These are phyloP conservation scores for Polymixis flavicincta DNA, from an alignment of 2,888 invertebrate species.

Conservation along the genomic window DNA sequence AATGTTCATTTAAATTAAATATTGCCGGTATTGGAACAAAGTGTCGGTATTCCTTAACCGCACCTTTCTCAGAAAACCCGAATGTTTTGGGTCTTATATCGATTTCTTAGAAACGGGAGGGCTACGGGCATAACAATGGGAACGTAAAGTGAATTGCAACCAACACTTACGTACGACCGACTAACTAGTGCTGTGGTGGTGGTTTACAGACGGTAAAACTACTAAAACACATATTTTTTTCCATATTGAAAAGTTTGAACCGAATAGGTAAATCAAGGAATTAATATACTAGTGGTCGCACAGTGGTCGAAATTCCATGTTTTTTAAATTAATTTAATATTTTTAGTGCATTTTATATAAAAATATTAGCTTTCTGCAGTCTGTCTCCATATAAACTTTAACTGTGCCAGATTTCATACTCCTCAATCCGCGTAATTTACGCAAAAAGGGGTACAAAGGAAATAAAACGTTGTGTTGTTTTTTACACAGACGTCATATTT, in stretches of 20 bases:
- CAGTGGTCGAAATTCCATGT: no score
- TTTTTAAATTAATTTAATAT: no score
- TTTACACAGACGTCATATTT: not conserved
- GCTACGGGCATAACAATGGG: constrained; percentile 62
- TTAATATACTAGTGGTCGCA: no score
- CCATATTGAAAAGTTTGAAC: constrained; percentile 16
- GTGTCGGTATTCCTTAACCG: constrained; percentile 46
- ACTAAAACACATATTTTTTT: constrained; percentile 15
- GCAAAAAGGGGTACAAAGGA: no score
- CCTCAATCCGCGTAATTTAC: no score
- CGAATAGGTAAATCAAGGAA: not conserved
- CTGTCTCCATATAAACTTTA: no score
- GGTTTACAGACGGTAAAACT: constrained; percentile 22
- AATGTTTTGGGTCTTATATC: constrained; percentile 59
- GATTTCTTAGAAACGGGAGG: constrained; percentile 61
- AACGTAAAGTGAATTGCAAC: constrained; percentile 54
- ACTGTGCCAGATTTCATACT: no score
- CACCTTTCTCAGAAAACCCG: constrained; percentile 59
- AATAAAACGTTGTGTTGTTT: no score
- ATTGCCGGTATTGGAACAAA: constrained; percentile 48
- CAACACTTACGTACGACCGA: constrained; percentile 40
- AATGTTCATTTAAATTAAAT: constrained; percentile 42
- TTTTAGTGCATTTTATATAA: no score
- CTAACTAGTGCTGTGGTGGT: constrained; percentile 40
- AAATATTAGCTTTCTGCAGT: no score